Evolutionary conservation across 2,888 invertebrate species (phyloP), one percentile per base, ranked within the genome.

Genomic region (Sarcophaga carnaria): DNA sequence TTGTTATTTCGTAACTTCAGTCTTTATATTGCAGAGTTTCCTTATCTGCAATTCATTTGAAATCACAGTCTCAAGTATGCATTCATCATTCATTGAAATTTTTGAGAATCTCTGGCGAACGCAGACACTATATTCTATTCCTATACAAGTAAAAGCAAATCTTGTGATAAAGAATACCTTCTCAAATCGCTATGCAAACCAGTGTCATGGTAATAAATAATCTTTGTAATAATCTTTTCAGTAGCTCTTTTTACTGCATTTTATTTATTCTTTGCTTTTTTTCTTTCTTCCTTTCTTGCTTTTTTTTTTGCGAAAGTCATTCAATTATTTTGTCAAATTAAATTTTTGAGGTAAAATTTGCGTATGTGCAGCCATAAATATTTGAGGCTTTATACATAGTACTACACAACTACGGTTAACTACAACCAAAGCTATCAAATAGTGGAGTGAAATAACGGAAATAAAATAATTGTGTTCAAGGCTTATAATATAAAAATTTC

Each of bases 111-210:
- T 14, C 54, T 54, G 54, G 1, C 12, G 17, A 1, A 12, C 17
- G 10, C 12, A 54, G 54, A 54, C 54, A 17, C 17, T 54, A 54
- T 54, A 17, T 14, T 54, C 1, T 12, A 14, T 54, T 37, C 8
- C 37, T 37, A 10, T 37, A 37, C 37, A 37, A 37, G 8, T 8
- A 37, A 37, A 17, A 17, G 54, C 17, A 17, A 27, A 64, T 27
- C 22, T 25, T 64, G 12, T 2, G 25, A 64, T 64, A 14, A 25
- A 14, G 22, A 45, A 66, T 37, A 25, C 45, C 27, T 37, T 27
- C 12, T 66, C 17, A 17, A 25, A 66, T 66, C n/a, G 25, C 66
- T n/a, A 66, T 25, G 66, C n/a, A 66, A 66, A 66, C 66, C n/a
- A 66, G 45, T 37, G 37, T 27, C 37, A 66, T 66, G 5, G 66